A percentile compares a stretch with the other conserved stretches of the same genome.
Evolutionary conservation across 2,797 vertebrate species (phyloP).

Genomic region (Schizopygopsis malacanthus): DNA sequence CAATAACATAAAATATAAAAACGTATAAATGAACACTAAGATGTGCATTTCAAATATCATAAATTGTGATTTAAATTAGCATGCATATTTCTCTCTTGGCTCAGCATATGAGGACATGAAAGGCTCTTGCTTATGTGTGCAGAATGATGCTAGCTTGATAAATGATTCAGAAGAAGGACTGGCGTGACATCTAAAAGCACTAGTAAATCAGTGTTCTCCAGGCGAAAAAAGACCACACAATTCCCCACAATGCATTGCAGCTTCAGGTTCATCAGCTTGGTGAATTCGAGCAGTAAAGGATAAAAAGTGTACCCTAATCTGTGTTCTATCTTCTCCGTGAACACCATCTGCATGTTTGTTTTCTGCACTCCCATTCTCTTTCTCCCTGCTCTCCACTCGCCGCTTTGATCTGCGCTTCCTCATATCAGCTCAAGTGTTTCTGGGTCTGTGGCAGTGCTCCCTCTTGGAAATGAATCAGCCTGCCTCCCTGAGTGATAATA

Average conservation of each 20-base stretch:
- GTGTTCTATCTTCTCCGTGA: conserved; percentile 15
- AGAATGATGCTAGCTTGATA: conserved; percentile 7
- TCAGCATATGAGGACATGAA: not conserved
- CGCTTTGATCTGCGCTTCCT: conserved; percentile 52
- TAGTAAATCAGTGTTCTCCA: not conserved
- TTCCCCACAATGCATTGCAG: not conserved
- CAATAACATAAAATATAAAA: not conserved
- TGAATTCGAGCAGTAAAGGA: no score
- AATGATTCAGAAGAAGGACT: conserved; percentile 32
- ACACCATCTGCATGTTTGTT: conserved; percentile 37
- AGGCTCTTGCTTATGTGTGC: not conserved
- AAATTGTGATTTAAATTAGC: not conserved
- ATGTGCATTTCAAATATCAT: not conserved
- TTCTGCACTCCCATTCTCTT: not conserved
- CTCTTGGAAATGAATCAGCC: conserved; percentile 46
- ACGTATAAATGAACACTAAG: not conserved
- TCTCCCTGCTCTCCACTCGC: not conserved
- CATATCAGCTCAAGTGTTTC: conserved; percentile 50
- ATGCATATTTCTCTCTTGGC: conserved; percentile 8
- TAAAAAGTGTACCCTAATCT: not conserved
- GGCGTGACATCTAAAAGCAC: conserved; percentile 30
- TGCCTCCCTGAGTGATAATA: conserved; percentile 56
- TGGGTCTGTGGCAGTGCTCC: conserved; percentile 9
- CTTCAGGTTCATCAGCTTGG: no score
- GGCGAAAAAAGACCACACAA: not conserved